phyloP scores from a whole-genome alignment of 2,888 invertebrate genomes.

The Ptychoptera albimana region DNA sequence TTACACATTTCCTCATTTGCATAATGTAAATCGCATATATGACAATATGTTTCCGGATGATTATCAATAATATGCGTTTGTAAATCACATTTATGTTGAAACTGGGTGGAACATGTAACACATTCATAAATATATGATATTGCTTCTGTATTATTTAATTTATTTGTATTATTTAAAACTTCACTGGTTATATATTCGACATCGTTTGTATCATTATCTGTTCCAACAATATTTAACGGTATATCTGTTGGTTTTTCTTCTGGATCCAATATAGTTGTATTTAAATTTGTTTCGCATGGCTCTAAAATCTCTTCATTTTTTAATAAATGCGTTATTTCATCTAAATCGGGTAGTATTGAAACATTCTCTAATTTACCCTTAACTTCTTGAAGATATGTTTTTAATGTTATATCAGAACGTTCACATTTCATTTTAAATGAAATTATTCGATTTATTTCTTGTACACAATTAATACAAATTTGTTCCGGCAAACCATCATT shows the following conservation, averaged over 20 bases:
- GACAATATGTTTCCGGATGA: background rate
- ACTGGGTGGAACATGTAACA: background rate
- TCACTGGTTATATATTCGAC: constrained; percentile 2
- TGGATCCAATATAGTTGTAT: constrained; percentile 3
- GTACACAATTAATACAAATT: constrained; percentile 26
- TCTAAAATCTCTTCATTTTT: background rate
- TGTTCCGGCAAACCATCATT: constrained; percentile 25
- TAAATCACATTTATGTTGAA: background rate
- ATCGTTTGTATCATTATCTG: constrained; percentile 2
- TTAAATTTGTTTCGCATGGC: background rate
- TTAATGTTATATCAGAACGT: constrained; percentile 23
- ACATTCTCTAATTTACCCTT: background rate
- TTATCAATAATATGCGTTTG: background rate
- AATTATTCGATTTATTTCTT: constrained; percentile 27
- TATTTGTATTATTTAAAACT: constrained; percentile 2
- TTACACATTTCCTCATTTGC: background rate
- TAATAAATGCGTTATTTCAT: constrained; percentile 1
- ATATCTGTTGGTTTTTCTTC: background rate
- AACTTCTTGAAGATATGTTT: constrained; percentile 17
- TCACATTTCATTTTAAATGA: constrained; percentile 29
- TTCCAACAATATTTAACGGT: background rate
- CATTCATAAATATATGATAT: constrained; percentile 4
- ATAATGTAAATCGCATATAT: background rate
- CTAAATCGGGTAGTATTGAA: background rate
- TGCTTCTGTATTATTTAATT: background rate